A percentile compares a stretch with the other conserved stretches of the same genome.
phyloP scores from a whole-genome alignment of 2,888 invertebrate genomes.

The Xanthostigma xanthostigma region DNA sequence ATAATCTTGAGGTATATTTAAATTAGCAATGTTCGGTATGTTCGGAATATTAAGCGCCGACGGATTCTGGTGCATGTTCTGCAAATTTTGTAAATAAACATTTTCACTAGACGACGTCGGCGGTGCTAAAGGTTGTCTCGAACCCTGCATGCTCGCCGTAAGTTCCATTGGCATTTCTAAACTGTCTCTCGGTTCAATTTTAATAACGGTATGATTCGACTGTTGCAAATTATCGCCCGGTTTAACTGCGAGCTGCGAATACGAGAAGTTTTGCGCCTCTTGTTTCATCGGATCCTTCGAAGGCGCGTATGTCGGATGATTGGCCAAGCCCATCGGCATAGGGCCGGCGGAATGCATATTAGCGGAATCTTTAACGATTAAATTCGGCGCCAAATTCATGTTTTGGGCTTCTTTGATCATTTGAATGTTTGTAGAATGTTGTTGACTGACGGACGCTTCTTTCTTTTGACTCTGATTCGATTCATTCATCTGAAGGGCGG shows the following conservation, averaged over 20 bases:
- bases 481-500: too few species aligned
- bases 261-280: slow-evolving; percentile 11
- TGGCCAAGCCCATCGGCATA: slow-evolving; percentile 20
- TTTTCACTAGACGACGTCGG: too few species aligned
- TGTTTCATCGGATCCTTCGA: slow-evolving; percentile 17
- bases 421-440: too few species aligned
- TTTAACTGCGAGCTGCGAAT: too few species aligned
- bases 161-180: slow-evolving; percentile 23
- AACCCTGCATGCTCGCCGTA: slow-evolving; percentile 12
- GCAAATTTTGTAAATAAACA: too few species aligned
- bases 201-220: slow-evolving; percentile 20
- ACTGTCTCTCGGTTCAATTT: slow-evolving; percentile 27
- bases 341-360: slow-evolving; percentile 17
- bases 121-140: too few species aligned
- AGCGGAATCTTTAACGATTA: not conserved
- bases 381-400: slow-evolving; percentile 3
- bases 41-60: too few species aligned
- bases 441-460: too few species aligned
- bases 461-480: too few species aligned
- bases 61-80: too few species aligned
- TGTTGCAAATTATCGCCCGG: not conserved
- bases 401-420: slow-evolving; percentile 5
- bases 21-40: too few species aligned
- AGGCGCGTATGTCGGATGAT: slow-evolving; percentile 18
- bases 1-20: too few species aligned